Conservation (phyloP, 1,140 invertebrate genomes). For the Magallana ariakensis region DNA sequence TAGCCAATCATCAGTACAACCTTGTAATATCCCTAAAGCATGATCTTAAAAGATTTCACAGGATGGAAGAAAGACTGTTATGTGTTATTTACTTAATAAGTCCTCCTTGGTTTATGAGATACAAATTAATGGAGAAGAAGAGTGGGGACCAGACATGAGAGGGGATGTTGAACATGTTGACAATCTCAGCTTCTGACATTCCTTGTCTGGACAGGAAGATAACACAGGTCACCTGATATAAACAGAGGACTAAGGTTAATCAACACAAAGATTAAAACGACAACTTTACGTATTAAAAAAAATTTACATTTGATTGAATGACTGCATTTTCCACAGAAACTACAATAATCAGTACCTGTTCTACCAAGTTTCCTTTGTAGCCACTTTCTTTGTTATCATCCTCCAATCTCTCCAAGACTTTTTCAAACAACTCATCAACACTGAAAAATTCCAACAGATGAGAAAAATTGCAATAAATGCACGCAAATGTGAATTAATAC, state of each 20-base stretch:
- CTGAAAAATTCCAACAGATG: constrained; percentile 57
- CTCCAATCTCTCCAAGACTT: constrained; percentile 72
- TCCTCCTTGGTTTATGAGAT: constrained; percentile 67
- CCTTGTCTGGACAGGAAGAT: constrained; percentile 66
- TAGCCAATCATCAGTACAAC: too few species aligned
- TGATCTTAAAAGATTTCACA: too few species aligned
- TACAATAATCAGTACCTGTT: constrained; percentile 61
- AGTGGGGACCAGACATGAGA: constrained; percentile 73
- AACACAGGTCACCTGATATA: constrained; percentile 65
- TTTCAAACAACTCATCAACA: constrained; percentile 68
- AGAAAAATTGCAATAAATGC: not conserved
- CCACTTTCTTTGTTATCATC: constrained; percentile 72
- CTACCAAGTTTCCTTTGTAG: constrained; percentile 64
- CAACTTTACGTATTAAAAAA: too few species aligned
- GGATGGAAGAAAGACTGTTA: too few species aligned
- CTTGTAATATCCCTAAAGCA: too few species aligned
- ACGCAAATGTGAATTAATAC: too few species aligned
- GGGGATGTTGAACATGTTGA: constrained; percentile 63
- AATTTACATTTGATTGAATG: too few species aligned
- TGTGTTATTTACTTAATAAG: constrained; percentile 62
- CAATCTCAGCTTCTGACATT: constrained; percentile 68
- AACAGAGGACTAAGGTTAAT: not conserved
- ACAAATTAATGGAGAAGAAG: constrained; percentile 72
- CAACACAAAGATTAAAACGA: not conserved
- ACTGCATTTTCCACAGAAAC: too few species aligned